Evolutionary conservation across 2,888 invertebrate species (phyloP).

Genomic region (Troglohyphantes excavatus): DNA sequence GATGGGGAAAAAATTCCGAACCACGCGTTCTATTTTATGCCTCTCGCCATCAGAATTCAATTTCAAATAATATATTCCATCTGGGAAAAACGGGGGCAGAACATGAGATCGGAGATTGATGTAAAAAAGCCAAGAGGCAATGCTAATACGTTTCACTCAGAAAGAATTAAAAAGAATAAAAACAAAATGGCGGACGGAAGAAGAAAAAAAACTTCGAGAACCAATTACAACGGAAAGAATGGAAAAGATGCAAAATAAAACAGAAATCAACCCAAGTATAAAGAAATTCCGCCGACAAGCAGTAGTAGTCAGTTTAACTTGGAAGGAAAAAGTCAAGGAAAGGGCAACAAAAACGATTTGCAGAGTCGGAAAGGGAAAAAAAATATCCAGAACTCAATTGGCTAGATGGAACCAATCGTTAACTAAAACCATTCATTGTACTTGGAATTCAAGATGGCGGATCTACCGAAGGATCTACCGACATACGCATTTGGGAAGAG

Average conservation of each 20-base stretch:
- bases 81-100: slow-evolving; percentile 48
- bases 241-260: slow-evolving; percentile 53
- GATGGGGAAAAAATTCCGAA: background rate
- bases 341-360: slow-evolving; percentile 7
- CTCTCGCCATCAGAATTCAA: slow-evolving; percentile 68
- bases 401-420: slow-evolving; percentile 63
- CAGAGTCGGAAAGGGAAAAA: background rate
- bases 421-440: slow-evolving; percentile 75
- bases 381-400: slow-evolving; percentile 46
- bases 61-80: slow-evolving; percentile 75
- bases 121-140: slow-evolving; percentile 66
- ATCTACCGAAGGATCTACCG: background rate
- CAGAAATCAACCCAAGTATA: slow-evolving; percentile 44
- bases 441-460: slow-evolving; percentile 67
- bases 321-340: slow-evolving; percentile 36
- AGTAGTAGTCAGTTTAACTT: slow-evolving; percentile 65
- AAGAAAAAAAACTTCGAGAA: slow-evolving; percentile 45
- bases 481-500: slow-evolving; percentile 26
- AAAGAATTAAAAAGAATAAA: slow-evolving; percentile 36
- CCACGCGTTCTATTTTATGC: slow-evolving; percentile 59
- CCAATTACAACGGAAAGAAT: slow-evolving; percentile 70
- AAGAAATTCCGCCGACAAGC: slow-evolving; percentile 49
- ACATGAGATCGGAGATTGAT: slow-evolving; percentile 72
- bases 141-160: slow-evolving; percentile 65
- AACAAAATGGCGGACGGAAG: background rate